These are phyloP conservation scores for Hemibates koningsi DNA, from an alignment of 2,113 vertebrate genomes.

Conservation along the genomic window DNA sequence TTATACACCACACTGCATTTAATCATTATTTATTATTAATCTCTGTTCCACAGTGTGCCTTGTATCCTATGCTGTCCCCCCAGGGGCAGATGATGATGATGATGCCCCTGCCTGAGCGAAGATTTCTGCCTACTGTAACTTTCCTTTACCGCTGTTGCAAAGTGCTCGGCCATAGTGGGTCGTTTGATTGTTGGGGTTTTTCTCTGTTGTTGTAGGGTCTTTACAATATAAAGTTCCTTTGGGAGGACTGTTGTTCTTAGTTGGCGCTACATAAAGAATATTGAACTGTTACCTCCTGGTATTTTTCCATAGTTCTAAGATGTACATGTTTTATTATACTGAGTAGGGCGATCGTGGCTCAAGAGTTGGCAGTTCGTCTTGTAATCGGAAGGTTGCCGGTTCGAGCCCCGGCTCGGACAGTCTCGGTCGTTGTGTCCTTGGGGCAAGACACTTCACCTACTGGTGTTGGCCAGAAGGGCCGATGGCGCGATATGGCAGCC, in stretches of 20 bases:
- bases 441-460: not conserved
- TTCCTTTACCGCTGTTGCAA: not conserved
- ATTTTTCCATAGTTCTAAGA: not conserved
- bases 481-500: accelerated
- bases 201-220: not conserved
- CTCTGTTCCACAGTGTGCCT: not conserved
- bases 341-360: accelerated
- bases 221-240: not conserved
- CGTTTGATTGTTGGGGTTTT: not conserved
- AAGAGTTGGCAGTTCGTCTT: accelerated
- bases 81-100: not conserved
- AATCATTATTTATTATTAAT: not conserved
- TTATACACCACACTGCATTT: accelerated
- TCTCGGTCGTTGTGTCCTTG: accelerated
- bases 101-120: not conserved
- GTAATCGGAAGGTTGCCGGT: accelerated
- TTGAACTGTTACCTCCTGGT: not conserved
- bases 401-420: accelerated
- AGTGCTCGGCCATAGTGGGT: not conserved
- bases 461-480: accelerated
- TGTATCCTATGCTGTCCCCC: not conserved
- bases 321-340: not conserved
- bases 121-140: not conserved
- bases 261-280: not conserved
- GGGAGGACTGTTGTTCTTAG: not conserved